These are phyloP conservation scores for Invenusta paracnida DNA, from an alignment of 2,888 invertebrate genomes.

Conservation along the genomic window DNA sequence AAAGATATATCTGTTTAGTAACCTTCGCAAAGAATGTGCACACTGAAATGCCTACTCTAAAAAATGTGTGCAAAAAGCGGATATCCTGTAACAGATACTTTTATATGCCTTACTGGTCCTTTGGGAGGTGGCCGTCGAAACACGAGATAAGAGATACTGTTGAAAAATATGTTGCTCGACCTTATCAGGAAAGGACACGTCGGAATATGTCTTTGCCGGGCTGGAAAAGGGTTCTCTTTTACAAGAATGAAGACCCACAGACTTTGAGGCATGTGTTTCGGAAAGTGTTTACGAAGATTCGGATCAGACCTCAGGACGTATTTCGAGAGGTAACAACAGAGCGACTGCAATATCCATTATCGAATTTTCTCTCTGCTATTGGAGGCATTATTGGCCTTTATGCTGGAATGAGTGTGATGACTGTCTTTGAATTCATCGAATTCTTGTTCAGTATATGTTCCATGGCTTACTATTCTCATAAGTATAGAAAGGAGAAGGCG, in stretches of 20 bases:
- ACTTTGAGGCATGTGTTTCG: too few species aligned
- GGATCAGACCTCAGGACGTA: not conserved
- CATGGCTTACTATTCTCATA: too few species aligned
- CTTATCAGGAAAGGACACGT: not conserved
- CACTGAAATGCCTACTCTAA: too few species aligned
- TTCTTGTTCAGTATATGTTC: too few species aligned
- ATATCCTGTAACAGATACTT: not conserved
- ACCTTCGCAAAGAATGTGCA: too few species aligned
- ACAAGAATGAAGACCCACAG: too few species aligned
- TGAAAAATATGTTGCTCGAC: not conserved
- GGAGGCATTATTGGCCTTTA: slow-evolving; percentile 9
- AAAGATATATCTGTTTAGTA: not conserved
- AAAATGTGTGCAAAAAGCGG: not conserved
- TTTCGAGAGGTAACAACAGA: not conserved
- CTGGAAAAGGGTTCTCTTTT: not conserved
- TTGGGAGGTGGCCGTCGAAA: not conserved
- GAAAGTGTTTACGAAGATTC: not conserved
- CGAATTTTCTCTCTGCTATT: not conserved
- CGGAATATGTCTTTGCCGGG: not conserved
- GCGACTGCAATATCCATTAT: not conserved
- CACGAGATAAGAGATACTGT: not conserved
- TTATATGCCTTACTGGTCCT: slow-evolving; percentile 7
- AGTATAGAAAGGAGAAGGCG: too few species aligned
- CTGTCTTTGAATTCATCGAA: not conserved
- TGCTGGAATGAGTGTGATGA: not conserved